Conservation (phyloP, 2,797 vertebrate genomes). For the Tangara arthus region DNA sequence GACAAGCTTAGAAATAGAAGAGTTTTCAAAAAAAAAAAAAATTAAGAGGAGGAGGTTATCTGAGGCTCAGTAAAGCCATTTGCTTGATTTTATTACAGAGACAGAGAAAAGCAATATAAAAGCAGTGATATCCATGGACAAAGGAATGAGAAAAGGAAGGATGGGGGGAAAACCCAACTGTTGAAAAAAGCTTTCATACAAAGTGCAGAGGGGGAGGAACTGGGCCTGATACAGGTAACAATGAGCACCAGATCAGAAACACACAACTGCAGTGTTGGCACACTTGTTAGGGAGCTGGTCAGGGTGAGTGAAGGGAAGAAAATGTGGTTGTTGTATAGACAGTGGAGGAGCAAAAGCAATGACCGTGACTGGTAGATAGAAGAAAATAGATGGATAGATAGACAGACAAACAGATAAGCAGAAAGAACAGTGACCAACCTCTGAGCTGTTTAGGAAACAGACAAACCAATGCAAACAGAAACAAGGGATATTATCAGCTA, state of each 20-base stretch:
- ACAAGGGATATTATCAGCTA: neutral
- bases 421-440: neutral
- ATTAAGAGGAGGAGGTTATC: neutral
- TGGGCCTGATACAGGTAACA: neutral
- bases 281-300: neutral
- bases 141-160: neutral
- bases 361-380: neutral
- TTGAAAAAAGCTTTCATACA: neutral
- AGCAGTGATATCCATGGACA: neutral
- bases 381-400: neutral
- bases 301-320: neutral
- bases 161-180: neutral
- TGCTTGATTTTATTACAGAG: neutral
- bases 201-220: neutral
- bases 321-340: neutral
- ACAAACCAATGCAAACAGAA: neutral
- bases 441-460: neutral
- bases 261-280: neutral
- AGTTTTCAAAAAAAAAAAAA: neutral
- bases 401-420: neutral
- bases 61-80: neutral
- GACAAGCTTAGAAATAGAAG: neutral
- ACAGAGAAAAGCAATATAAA: neutral
- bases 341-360: neutral
- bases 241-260: neutral